Percentiles rank a stretch among this genome's conserved stretches.
These are phyloP conservation scores for Ctenopoma multispine DNA, from an alignment of 2,797 vertebrate species.

Conservation along the genomic window DNA sequence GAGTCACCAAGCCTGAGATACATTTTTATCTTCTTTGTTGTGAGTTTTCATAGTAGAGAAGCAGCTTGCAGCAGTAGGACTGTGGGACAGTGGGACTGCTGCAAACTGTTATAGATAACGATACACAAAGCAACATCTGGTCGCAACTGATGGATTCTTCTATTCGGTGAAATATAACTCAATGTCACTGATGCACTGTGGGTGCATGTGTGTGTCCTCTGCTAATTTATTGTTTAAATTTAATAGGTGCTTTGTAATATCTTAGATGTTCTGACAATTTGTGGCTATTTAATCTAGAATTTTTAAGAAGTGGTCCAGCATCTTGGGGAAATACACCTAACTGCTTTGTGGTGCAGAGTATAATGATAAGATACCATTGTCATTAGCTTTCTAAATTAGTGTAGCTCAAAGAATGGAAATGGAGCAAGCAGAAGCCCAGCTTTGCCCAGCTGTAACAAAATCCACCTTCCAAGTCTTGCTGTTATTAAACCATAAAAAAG, in stretches of 20 bases:
- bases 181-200: constrained; percentile 1
- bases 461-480: background rate
- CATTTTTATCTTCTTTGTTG: constrained; percentile 23
- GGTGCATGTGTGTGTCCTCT: constrained; percentile 1
- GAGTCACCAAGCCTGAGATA: constrained; percentile 39
- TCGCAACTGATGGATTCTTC: constrained; percentile 40
- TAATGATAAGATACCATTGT: background rate
- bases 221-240: background rate
- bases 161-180: constrained; percentile 13
- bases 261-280: background rate
- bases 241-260: background rate
- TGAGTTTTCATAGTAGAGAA: constrained; percentile 9
- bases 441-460: background rate
- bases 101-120: constrained; percentile 16
- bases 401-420: constrained; percentile 10
- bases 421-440: background rate
- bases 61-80: too few relatives aligned
- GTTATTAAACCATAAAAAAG: background rate
- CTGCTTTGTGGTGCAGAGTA: background rate
- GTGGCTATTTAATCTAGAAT: background rate
- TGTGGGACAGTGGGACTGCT: constrained; percentile 10
- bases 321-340: background rate
- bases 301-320: background rate
- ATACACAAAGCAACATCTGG: constrained; percentile 49
- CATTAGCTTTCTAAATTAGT: background rate